These are phyloP conservation scores for Galleria mellonella DNA, from an alignment of 1,140 invertebrate genomes.

Conservation along the genomic window DNA sequence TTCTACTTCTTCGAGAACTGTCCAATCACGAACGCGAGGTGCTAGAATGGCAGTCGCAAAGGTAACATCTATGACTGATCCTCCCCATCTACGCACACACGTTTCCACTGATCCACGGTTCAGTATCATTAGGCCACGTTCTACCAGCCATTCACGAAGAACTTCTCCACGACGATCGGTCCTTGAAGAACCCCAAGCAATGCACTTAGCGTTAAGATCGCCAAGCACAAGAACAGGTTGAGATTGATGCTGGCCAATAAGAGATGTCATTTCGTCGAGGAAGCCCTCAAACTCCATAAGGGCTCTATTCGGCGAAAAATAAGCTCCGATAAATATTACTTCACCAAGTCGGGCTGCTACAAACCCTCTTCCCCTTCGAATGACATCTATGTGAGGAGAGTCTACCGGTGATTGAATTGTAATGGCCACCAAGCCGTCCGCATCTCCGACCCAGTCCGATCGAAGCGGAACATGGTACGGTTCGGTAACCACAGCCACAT, in stretches of 20 bases:
- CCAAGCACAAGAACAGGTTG: not conserved
- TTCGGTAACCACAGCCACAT: conserved; percentile 5
- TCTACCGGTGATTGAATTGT: not conserved
- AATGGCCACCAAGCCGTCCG: not conserved
- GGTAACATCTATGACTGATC: conserved; percentile 12
- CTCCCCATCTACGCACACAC: conserved; percentile 9
- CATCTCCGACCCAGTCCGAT: conserved; percentile 3
- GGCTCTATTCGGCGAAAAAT: conserved; percentile 14
- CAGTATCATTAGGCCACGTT: not conserved
- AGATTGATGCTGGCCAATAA: conserved; percentile 3
- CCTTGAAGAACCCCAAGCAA: not conserved
- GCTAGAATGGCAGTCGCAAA: conserved; percentile 7
- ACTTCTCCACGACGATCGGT: not conserved
- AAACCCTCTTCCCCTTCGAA: conserved; percentile 4
- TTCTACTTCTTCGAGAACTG: not conserved
- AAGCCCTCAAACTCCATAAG: conserved; percentile 11
- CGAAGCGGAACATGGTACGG: conserved; percentile 7
- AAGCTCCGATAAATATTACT: conserved; percentile 5
- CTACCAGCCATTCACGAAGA: not conserved
- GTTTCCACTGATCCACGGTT: conserved; percentile 7
- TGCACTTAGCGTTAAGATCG: conserved; percentile 5
- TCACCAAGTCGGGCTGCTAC: conserved; percentile 7
- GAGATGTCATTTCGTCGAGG: not conserved
- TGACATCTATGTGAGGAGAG: too few species aligned
- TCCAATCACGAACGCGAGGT: conserved; percentile 4